Conservation (phyloP, 2,797 vertebrate genomes). For the Alauda arvensis region DNA sequence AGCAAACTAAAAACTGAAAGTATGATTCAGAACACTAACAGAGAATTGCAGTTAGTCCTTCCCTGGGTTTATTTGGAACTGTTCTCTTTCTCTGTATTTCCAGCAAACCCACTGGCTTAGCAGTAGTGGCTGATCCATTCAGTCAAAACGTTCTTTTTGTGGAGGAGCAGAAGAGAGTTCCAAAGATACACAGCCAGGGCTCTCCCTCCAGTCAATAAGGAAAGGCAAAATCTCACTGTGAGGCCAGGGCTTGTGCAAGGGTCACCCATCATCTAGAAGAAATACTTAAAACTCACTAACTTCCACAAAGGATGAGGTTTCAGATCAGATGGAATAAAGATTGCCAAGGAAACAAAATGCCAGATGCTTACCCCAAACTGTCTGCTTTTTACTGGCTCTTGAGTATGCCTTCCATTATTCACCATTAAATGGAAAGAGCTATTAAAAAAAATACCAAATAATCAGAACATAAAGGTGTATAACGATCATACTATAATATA, state of each 20-base stretch:
- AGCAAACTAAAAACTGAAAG: background rate
- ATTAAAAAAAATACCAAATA: constrained; percentile 30
- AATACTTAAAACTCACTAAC: background rate
- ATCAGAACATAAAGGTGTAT: constrained; percentile 42
- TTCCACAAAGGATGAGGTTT: background rate
- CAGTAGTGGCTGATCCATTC: background rate
- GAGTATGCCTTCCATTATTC: constrained; percentile 38
- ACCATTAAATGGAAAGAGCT: constrained; percentile 52
- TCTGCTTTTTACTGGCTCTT: background rate
- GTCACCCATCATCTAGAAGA: background rate
- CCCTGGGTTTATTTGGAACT: background rate
- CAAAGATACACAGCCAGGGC: background rate
- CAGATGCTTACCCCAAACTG: background rate
- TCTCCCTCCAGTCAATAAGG: background rate
- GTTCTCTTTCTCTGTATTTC: background rate
- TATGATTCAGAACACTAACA: background rate
- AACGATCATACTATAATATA: constrained; percentile 43
- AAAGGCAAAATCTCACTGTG: background rate
- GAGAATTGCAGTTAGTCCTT: background rate
- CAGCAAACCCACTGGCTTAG: background rate
- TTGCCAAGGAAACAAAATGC: background rate
- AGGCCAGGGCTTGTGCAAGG: background rate
- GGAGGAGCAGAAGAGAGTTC: too few relatives aligned
- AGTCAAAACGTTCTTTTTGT: background rate
- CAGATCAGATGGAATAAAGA: background rate